These are phyloP conservation scores for Mantis religiosa DNA, from an alignment of 2,888 invertebrate genomes.

Conservation along the genomic window DNA sequence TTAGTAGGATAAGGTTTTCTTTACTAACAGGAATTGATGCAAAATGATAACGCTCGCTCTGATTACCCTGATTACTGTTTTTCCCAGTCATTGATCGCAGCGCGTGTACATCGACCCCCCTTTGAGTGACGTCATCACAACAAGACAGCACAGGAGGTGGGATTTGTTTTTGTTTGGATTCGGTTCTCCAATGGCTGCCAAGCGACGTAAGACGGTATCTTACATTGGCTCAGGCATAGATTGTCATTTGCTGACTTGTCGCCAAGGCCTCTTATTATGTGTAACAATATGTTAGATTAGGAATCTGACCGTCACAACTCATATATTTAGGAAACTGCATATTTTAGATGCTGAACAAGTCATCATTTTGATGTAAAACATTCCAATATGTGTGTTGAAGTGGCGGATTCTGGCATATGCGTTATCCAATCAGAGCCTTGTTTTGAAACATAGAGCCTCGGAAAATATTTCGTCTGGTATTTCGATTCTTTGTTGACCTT, in stretches of 20 bases:
- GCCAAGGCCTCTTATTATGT: slow-evolving; percentile 10
- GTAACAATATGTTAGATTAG: background rate
- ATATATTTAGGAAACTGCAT: background rate
- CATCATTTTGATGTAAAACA: background rate
- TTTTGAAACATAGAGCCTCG: slow-evolving; percentile 23
- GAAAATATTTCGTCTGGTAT: slow-evolving; percentile 24
- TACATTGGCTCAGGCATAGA: background rate
- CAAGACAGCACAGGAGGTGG: slow-evolving; percentile 17
- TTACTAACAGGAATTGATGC: background rate
- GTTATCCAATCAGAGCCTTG: slow-evolving; percentile 25
- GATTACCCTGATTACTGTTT: background rate
- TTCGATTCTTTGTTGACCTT: slow-evolving; percentile 26
- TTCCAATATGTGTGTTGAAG: slow-evolving; percentile 1
- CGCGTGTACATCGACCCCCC: slow-evolving; percentile 27
- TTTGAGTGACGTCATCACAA: slow-evolving; percentile 23
- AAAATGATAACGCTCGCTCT: background rate
- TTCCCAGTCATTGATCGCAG: slow-evolving; percentile 26
- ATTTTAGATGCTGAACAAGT: background rate
- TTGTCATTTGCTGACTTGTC: slow-evolving; percentile 26
- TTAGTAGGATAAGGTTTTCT: background rate
- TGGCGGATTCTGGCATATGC: background rate
- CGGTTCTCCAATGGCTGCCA: slow-evolving; percentile 19
- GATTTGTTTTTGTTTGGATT: slow-evolving; percentile 28
- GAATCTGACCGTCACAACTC: background rate
- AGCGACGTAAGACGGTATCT: background rate